Evolutionary conservation across 2,797 vertebrate genomes (phyloP), one percentile per base, ranked within the genome.

Genomic region (Pyrocephalus nanus): DNA sequence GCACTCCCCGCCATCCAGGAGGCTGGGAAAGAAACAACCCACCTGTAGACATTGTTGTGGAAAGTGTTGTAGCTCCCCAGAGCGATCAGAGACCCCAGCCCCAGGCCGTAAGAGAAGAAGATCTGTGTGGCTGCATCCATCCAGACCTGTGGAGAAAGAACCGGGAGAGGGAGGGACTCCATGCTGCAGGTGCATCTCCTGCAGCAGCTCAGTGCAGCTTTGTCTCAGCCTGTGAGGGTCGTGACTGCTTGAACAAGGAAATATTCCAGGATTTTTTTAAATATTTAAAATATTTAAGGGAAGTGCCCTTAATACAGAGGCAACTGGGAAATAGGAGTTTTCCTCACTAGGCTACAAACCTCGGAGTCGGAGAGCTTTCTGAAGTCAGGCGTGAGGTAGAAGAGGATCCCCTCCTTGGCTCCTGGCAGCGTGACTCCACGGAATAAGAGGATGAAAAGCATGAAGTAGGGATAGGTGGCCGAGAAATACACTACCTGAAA

Each of bases 51-150:
- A 0, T 99, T 98, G 55, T 99, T 99, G 93, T 99, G 97, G 97
- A 98, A 99, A 4, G 96, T 47, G 95, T 99, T 99, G 97, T 99
- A 99, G 97, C 99, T 99, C 29, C 99, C 99, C 95, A 99, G 96
- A 7, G 99, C 99, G 7, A 99, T 98, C 75, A 99, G 98, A 10
- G 99, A 99, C 26, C 99, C 99, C 71, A 99, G 96, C 40, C 99
- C 99, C 88, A 99, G 96, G 21, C 99, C 99, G 0, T 99, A 99
- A 38, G 99, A 99, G 88, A 99, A 99, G 97, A 99, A 99, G 94
- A 99, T 99, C 85, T 99, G 99, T 9, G 99, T 99, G 17, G 99
- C 99, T 18, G 99, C 99, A 2, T 99, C 99, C 97, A 99, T 97
- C 99, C 99, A 99, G 92, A 99, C 99, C 99, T 99, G 77, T 0